These are phyloP conservation scores for Apostichopus parvimensis DNA, from an alignment of 35 echinoderm and acorn worm genomes.

Conservation along the genomic window DNA sequence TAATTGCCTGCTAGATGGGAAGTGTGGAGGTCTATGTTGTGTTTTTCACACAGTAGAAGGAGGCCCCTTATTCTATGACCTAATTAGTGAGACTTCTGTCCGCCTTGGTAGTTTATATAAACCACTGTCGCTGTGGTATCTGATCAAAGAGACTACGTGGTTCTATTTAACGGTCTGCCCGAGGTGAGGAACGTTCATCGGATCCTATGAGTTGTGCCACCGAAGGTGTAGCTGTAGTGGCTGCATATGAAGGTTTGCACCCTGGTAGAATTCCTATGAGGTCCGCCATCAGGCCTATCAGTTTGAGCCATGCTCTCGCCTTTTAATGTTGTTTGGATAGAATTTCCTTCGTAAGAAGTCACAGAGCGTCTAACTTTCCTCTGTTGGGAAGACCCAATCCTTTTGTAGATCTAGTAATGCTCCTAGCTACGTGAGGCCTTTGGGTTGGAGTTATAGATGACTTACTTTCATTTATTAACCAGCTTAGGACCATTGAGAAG, in stretches of 20 bases:
- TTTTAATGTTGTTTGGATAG: too few species aligned
- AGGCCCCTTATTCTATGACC: not conserved
- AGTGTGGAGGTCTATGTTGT: slow-evolving; percentile 1
- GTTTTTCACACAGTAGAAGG: not conserved
- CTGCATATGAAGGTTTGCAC: not conserved
- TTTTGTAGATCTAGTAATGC: not conserved
- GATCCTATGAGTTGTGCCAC: not conserved
- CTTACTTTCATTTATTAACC: not conserved
- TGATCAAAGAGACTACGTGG: not conserved
- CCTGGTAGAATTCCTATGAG: not conserved
- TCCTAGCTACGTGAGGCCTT: not conserved
- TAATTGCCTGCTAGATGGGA: slow-evolving; percentile 48
- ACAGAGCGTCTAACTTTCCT: not conserved
- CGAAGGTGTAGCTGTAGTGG: not conserved
- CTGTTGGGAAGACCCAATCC: not conserved
- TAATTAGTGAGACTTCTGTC: not conserved
- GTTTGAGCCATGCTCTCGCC: not conserved
- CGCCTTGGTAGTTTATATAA: not conserved
- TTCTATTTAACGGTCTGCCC: not conserved
- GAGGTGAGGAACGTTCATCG: not conserved
- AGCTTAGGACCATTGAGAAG: not conserved
- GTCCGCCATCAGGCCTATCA: not conserved
- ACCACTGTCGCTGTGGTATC: not conserved
- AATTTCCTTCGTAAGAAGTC: too few species aligned
- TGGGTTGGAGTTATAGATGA: slow-evolving; percentile 14